These are phyloP conservation scores for Buphagus erythrorhynchus DNA, from an alignment of 2,797 vertebrate species.

Conservation along the genomic window DNA sequence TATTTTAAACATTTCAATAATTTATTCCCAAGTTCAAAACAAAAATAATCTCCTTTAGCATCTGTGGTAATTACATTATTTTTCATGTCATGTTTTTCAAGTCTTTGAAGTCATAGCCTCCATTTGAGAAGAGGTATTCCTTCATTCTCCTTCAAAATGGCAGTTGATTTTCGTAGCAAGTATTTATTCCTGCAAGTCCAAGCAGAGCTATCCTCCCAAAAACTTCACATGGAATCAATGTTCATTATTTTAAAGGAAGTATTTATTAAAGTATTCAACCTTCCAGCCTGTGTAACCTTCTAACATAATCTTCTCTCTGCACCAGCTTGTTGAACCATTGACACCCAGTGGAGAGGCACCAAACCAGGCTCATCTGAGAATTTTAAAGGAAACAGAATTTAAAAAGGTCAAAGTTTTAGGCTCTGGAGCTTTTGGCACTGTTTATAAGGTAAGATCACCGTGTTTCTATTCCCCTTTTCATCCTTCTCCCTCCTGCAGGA, in stretches of 20 bases:
- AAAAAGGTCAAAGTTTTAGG: constrained; percentile 97
- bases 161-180: background rate
- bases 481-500: background rate
- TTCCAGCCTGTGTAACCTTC: background rate
- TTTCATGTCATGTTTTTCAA: background rate
- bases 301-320: background rate
- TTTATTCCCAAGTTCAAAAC: background rate
- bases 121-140: background rate
- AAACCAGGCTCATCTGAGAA: constrained; percentile 94
- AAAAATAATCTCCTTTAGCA: background rate
- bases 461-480: background rate
- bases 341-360: constrained; percentile 96
- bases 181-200: background rate
- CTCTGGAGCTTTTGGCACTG: constrained; percentile 96
- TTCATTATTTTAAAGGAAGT: background rate
- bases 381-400: constrained; percentile 97
- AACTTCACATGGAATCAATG: background rate
- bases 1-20: constrained; percentile 13
- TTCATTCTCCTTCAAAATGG: background rate
- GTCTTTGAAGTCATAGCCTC: constrained; percentile 9
- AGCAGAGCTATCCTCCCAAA: background rate
- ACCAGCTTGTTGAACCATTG: constrained; percentile 92
- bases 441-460: constrained; percentile 88
- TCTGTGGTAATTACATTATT: background rate
- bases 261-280: background rate